phyloP scores from a whole-genome alignment of 2,113 vertebrate species.

The Lophotis ruficrista region DNA sequence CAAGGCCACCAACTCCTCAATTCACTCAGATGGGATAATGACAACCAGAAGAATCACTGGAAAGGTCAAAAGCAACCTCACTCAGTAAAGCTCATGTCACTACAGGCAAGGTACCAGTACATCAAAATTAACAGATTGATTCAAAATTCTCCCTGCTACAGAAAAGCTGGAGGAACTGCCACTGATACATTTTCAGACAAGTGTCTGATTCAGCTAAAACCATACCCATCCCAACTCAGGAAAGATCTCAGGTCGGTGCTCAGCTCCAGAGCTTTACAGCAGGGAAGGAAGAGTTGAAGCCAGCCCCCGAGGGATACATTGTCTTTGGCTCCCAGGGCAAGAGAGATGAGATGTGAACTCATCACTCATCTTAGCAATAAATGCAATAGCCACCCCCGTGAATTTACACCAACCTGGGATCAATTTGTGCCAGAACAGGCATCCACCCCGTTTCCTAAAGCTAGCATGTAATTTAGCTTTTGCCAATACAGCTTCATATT shows the following conservation, averaged over 20 bases:
- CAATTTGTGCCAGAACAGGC: not conserved
- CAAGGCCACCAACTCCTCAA: not conserved
- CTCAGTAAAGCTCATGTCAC: not conserved
- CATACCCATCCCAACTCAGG: not conserved
- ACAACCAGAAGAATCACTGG: not conserved
- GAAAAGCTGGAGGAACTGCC: not conserved
- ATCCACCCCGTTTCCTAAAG: not conserved
- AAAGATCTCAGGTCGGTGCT: not conserved
- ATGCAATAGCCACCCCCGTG: not conserved
- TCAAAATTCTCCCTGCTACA: not conserved
- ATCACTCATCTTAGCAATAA: not conserved
- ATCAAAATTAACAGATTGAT: not conserved
- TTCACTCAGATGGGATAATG: not conserved
- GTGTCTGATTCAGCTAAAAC: not conserved
- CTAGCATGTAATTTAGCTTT: not conserved
- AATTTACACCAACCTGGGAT: constrained; percentile 6
- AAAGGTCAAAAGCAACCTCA: constrained; percentile 12
- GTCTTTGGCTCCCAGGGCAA: constrained; percentile 22
- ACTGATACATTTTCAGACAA: not conserved
- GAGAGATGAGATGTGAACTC: not conserved
- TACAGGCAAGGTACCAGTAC: not conserved
- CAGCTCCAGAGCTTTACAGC: not conserved
- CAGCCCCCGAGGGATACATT: not conserved
- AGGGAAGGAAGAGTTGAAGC: not conserved
- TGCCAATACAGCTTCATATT: not conserved